Conservation (phyloP, 1,140 invertebrate genomes). For the Drosophila ercepeae region DNA sequence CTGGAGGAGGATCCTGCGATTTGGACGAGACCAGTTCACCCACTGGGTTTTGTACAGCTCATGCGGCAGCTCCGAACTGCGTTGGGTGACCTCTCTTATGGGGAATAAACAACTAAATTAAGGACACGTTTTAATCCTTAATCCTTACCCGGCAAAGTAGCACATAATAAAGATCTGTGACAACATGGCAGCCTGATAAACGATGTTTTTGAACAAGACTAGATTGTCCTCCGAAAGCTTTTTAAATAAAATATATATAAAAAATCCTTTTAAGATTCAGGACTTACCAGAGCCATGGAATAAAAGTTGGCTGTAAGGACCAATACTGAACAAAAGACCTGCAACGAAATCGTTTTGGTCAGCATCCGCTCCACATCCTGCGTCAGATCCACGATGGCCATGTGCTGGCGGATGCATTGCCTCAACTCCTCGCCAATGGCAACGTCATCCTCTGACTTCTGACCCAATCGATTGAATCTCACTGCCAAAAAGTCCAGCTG, state of each 20-base stretch:
- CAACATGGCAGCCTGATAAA: constrained; percentile 70
- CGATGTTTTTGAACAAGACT: constrained; percentile 46
- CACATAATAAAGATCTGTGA: constrained; percentile 72
- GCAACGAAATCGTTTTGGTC: constrained; percentile 65
- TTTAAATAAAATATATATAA: neutral
- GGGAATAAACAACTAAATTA: neutral
- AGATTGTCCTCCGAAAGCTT: constrained; percentile 58
- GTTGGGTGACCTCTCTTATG: constrained; percentile 54
- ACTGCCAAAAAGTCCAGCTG: constrained; percentile 68
- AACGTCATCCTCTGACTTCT: neutral
- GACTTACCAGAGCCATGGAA: constrained; percentile 64
- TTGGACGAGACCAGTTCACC: constrained; percentile 47
- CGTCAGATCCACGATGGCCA: constrained; percentile 42
- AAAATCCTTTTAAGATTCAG: neutral
- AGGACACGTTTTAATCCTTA: neutral
- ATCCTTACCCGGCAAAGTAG: constrained; percentile 64
- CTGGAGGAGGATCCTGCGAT: constrained; percentile 55
- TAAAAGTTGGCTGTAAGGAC: constrained; percentile 78
- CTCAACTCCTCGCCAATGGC: constrained; percentile 45
- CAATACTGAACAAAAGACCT: constrained; percentile 68
- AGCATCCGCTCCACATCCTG: constrained; percentile 48
- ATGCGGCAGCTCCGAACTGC: constrained; percentile 50
- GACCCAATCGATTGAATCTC: constrained; percentile 46
- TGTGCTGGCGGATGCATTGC: constrained; percentile 48
- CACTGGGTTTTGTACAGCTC: constrained; percentile 65